A percentile compares a stretch with the other conserved stretches of the same genome.
phyloP scores from a whole-genome alignment of 1,140 invertebrate genomes.

The Tetramorium simillimum region DNA sequence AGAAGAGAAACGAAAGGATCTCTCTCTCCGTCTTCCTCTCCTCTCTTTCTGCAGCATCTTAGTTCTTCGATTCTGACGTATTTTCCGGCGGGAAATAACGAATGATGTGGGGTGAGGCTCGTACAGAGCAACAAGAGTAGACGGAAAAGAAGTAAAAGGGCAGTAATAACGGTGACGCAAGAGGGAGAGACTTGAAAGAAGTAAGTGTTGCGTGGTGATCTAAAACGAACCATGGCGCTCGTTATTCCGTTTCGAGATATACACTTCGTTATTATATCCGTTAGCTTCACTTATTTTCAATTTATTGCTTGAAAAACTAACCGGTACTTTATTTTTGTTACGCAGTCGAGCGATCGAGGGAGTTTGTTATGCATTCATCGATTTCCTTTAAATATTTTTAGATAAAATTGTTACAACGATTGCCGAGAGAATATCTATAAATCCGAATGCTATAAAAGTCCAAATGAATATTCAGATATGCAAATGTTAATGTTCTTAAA shows the following conservation, averaged over 20 bases:
- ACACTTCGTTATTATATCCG: not conserved
- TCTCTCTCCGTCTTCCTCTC: not conserved
- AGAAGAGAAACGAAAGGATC: constrained; percentile 57
- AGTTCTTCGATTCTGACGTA: constrained; percentile 17
- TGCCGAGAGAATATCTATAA: not conserved
- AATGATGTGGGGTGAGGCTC: constrained; percentile 36
- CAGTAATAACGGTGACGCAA: not conserved
- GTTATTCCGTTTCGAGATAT: constrained; percentile 19
- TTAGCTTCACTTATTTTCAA: constrained; percentile 41
- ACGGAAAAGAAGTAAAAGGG: constrained; percentile 17
- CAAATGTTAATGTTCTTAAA: not conserved
- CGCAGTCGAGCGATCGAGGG: not conserved
- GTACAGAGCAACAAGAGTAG: constrained; percentile 19
- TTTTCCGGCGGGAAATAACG: constrained; percentile 54
- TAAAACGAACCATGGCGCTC: constrained; percentile 28
- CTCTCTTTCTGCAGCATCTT: not conserved
- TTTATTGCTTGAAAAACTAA: not conserved
- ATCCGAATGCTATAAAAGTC: not conserved
- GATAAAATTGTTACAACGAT: not conserved
- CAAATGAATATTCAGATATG: constrained; percentile 13
- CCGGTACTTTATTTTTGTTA: not conserved
- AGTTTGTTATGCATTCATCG: not conserved
- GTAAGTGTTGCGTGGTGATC: constrained; percentile 29
- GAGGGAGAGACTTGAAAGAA: not conserved
- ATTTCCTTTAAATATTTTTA: constrained; percentile 12